Evolutionary conservation across 2,888 invertebrate species (phyloP).

Genomic region (Drosophila stalkeri): DNA sequence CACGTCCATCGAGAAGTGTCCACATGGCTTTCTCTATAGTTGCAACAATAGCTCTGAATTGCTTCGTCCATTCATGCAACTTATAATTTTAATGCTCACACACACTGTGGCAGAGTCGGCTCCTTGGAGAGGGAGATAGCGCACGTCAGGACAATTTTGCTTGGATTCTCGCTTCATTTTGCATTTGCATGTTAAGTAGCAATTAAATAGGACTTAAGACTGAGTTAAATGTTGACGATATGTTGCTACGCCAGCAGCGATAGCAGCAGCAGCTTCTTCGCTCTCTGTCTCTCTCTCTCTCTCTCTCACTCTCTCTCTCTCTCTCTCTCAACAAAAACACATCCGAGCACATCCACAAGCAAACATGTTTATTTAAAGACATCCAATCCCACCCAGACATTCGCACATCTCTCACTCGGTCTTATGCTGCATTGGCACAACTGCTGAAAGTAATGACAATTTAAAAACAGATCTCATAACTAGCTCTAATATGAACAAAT

Average conservation of each 20-base stretch:
- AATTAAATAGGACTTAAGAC: slow-evolving; percentile 70
- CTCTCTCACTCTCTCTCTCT: no score
- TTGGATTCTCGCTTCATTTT: slow-evolving; percentile 60
- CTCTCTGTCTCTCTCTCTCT: neutral
- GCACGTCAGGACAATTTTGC: slow-evolving; percentile 50
- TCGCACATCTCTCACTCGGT: neutral
- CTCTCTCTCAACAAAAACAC: no score
- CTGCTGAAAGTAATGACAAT: slow-evolving; percentile 1
- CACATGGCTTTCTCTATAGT: neutral
- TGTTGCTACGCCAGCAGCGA: slow-evolving; percentile 53
- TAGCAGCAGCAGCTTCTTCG: slow-evolving; percentile 15
- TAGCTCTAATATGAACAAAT: neutral
- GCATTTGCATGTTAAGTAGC: slow-evolving; percentile 73
- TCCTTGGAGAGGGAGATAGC: slow-evolving; percentile 11
- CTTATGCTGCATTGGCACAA: neutral
- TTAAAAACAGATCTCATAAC: slow-evolving; percentile 1
- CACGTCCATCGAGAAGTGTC: neutral
- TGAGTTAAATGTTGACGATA: slow-evolving; percentile 70
- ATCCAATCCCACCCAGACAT: neutral
- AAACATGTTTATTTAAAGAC: slow-evolving; percentile 1
- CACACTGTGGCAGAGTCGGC: slow-evolving; percentile 1
- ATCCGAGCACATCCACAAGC: neutral
- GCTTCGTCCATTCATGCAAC: slow-evolving; percentile 9
- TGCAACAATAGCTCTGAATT: slow-evolving; percentile 12
- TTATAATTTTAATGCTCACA: slow-evolving; percentile 14